These are phyloP conservation scores for Centruroides sculpturatus DNA, from an alignment of 1,140 invertebrate genomes.

Conservation along the genomic window DNA sequence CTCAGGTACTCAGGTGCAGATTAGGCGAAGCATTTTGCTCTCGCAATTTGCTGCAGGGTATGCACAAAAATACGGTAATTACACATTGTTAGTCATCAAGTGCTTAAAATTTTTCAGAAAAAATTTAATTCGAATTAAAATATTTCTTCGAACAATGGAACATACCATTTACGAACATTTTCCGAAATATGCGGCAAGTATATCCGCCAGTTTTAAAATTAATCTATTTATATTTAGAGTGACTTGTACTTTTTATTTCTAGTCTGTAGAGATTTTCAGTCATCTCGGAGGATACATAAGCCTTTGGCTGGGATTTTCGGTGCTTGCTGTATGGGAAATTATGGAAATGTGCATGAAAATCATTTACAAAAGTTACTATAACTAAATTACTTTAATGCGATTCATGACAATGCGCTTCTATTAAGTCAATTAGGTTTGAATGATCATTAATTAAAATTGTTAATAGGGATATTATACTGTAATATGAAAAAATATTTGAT, in stretches of 20 bases:
- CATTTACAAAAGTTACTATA: no score
- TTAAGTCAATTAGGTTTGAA: no score
- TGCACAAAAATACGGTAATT: no score
- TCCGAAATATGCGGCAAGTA: constrained; percentile 16
- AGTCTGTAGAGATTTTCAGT: constrained; percentile 17
- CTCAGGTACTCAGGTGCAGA: no score
- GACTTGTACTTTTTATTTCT: neutral
- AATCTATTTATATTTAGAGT: neutral
- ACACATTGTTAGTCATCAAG: no score
- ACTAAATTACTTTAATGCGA: no score
- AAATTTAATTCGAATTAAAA: constrained; percentile 9
- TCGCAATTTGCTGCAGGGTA: no score
- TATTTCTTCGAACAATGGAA: constrained; percentile 14
- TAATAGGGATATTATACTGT: no score
- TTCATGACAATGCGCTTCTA: no score
- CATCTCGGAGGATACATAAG: constrained; percentile 17
- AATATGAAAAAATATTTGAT: no score
- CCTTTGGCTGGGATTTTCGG: constrained; percentile 17
- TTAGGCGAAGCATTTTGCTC: no score
- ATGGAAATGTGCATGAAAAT: constrained; percentile 2
- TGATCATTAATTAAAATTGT: no score
- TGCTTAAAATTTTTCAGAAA: constrained; percentile 3
- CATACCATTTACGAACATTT: constrained; percentile 16
- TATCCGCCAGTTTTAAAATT: neutral
- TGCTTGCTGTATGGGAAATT: constrained; percentile 10